A percentile compares a stretch with the other conserved stretches of the same genome.
Conservation (phyloP, 2,888 invertebrate genomes). For the Danaus chrysippus region DNA sequence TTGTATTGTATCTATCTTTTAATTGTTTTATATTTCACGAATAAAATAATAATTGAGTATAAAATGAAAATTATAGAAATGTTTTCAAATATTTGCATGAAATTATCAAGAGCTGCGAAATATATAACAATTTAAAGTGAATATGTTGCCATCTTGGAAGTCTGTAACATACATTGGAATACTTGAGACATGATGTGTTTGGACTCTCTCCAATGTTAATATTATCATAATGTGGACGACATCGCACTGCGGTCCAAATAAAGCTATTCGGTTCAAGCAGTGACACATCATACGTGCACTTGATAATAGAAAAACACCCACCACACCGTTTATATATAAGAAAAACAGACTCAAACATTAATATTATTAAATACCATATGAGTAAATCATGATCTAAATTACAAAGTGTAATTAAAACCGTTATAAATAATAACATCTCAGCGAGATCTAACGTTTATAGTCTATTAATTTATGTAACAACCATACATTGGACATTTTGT, state of each 20-base stretch:
- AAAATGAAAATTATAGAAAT: neutral
- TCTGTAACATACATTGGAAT: neutral
- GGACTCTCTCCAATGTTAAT: conserved; percentile 16
- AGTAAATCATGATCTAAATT: no score
- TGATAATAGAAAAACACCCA: neutral
- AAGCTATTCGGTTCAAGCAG: neutral
- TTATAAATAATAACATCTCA: neutral
- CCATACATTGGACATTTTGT: neutral
- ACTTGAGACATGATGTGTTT: conserved; percentile 14
- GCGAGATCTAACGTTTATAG: neutral
- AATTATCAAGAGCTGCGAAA: neutral
- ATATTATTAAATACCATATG: no score
- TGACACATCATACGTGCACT: neutral
- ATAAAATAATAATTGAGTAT: neutral
- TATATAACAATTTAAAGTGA: neutral
- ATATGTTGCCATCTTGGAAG: conserved; percentile 6
- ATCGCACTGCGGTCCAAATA: conserved; percentile 11
- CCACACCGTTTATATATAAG: neutral
- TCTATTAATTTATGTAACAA: neutral
- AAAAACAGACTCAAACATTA: no score
- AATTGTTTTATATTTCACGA: neutral
- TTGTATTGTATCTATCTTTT: neutral
- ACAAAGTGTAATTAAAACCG: no score
- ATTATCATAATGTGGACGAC: conserved; percentile 12
- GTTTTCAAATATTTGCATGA: neutral